phyloP scores from a whole-genome alignment of 2,797 vertebrate genomes.

The Adelosebastes latens region DNA sequence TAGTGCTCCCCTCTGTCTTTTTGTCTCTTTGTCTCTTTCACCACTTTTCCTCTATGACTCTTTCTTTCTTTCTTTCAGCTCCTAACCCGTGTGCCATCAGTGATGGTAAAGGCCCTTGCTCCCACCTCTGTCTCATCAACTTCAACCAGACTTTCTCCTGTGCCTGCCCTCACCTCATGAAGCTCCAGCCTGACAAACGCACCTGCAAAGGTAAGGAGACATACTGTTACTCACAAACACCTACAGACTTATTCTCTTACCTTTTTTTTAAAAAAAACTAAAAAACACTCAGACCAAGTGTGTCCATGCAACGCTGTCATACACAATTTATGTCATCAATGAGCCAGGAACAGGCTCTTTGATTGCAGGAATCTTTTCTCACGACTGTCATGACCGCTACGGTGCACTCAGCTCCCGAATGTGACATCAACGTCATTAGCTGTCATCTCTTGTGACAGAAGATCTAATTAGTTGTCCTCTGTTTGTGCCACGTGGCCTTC shows the following conservation, averaged over 20 bases:
- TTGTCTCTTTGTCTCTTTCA: neutral
- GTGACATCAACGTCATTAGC: neutral
- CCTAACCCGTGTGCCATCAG: conserved; percentile 93
- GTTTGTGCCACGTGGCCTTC: conserved; percentile 1
- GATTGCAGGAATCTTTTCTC: conserved; percentile 5
- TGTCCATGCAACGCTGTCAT: neutral
- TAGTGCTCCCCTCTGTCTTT: neutral
- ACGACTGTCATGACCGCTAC: neutral
- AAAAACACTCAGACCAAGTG: neutral
- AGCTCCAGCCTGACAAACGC: conserved; percentile 89
- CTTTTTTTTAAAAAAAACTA: too few relatives aligned
- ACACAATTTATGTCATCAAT: neutral
- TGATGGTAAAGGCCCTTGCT: conserved; percentile 90
- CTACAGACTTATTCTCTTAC: neutral
- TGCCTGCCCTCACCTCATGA: conserved; percentile 98
- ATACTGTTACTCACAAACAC: neutral
- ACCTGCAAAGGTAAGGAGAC: conserved; percentile 90
- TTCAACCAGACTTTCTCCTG: conserved; percentile 96
- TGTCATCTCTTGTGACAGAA: conserved; percentile 34
- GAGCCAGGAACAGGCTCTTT: neutral
- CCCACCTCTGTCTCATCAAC: conserved; percentile 97
- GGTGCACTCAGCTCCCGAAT: neutral
- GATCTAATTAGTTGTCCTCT: conserved; percentile 17
- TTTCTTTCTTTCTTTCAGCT: conserved; percentile 77
- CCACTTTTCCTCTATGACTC: neutral